A percentile compares a stretch with the other conserved stretches of the same genome.
phyloP scores from a whole-genome alignment of 2,888 invertebrate species.

The Mellilla xanthometata region DNA sequence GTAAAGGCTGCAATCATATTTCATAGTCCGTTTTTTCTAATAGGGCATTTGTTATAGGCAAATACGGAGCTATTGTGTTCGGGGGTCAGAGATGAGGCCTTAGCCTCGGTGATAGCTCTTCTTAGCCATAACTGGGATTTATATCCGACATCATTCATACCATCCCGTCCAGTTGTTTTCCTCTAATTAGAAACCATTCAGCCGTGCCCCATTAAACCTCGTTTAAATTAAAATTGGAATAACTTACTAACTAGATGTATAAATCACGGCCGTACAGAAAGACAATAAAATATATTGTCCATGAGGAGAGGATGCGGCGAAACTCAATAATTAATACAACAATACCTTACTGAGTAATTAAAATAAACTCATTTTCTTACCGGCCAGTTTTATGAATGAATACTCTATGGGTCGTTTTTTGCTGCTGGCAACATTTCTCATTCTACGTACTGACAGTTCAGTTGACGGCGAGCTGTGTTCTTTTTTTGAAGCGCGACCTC shows the following conservation, averaged over 20 bases:
- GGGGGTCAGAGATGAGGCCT: constrained; percentile 11
- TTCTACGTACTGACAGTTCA: constrained; percentile 72
- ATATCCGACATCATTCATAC: constrained; percentile 77
- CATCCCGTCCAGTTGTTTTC: constrained; percentile 70
- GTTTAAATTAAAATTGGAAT: constrained; percentile 81
- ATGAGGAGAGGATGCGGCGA: constrained; percentile 47
- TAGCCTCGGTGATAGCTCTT: constrained; percentile 50
- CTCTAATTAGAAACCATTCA: constrained; percentile 82
- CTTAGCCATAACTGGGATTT: constrained; percentile 73
- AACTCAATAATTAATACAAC: constrained; percentile 72
- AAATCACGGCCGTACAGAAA: constrained; percentile 71
- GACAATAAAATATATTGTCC: constrained; percentile 82
- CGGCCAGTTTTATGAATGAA: constrained; percentile 75
- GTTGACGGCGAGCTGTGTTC: constrained; percentile 60
- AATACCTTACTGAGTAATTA: constrained; percentile 74
- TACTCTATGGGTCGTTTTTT: constrained; percentile 57
- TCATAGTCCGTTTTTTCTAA: constrained; percentile 64
- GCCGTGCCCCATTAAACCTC: constrained; percentile 77
- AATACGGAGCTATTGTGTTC: constrained; percentile 61
- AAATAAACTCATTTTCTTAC: constrained; percentile 79
- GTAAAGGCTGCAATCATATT: constrained; percentile 46
- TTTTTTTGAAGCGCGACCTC: constrained; percentile 73
- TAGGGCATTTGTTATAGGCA: constrained; percentile 69
- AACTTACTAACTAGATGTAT: constrained; percentile 82
- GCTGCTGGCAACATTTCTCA: constrained; percentile 73